Conservation (phyloP, 2,888 invertebrate species). For the Drosophila mimica region DNA sequence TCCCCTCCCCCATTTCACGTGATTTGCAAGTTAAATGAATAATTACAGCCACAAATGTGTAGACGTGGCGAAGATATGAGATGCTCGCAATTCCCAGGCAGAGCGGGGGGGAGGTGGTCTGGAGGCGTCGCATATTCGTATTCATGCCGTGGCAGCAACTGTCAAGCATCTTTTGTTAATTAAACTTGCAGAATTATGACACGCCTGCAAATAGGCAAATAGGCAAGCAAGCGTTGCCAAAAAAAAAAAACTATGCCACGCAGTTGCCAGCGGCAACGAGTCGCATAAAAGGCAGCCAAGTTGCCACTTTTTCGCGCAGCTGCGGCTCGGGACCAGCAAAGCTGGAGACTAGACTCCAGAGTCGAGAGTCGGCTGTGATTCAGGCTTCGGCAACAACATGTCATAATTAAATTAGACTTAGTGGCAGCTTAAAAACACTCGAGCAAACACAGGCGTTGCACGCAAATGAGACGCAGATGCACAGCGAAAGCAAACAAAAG, state of each 20-base stretch:
- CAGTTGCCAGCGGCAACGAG: constrained; percentile 49
- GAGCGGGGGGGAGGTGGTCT: background rate
- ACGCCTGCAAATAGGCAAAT: constrained; percentile 67
- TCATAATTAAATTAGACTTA: constrained; percentile 81
- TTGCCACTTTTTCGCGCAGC: constrained; percentile 26
- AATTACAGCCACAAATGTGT: constrained; percentile 73
- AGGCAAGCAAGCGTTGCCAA: constrained; percentile 28
- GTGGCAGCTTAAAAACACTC: constrained; percentile 74
- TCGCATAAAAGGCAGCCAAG: constrained; percentile 60
- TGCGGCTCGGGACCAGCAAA: constrained; percentile 15
- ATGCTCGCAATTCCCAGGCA: background rate
- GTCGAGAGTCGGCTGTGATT: constrained; percentile 3
- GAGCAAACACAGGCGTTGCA: constrained; percentile 58
- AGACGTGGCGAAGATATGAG: constrained; percentile 20
- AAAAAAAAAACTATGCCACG: constrained; percentile 54
- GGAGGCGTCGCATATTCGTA: constrained; percentile 64
- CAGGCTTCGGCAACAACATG: constrained; percentile 68
- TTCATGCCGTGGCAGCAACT: constrained; percentile 72
- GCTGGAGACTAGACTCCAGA: constrained; percentile 1
- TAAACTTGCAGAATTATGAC: constrained; percentile 80
- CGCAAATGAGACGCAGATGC: constrained; percentile 17
- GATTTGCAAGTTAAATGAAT: constrained; percentile 80
- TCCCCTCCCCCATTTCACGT: constrained; percentile 1
- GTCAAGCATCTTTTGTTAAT: constrained; percentile 81
- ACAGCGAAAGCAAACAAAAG: constrained; percentile 19